These are phyloP conservation scores for Myathropa florea DNA, from an alignment of 2,888 invertebrate species.

Conservation along the genomic window DNA sequence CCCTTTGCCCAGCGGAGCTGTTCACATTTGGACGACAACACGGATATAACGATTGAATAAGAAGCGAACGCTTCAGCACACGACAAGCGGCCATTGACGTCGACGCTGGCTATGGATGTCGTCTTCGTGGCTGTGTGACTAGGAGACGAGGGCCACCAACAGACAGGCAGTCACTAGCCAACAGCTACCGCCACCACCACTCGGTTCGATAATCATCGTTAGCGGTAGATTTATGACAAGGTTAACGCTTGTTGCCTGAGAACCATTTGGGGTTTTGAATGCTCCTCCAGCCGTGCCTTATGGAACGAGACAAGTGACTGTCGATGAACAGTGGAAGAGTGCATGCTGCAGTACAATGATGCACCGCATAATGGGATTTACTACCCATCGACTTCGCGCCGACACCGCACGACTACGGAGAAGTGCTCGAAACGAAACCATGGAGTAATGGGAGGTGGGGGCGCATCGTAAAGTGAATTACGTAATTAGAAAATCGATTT, in stretches of 20 bases:
- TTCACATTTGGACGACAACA: constrained; percentile 52
- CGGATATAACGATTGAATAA: background rate
- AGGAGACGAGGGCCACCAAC: constrained; percentile 36
- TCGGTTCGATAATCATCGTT: constrained; percentile 56
- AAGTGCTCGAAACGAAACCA: background rate
- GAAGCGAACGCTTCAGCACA: background rate
- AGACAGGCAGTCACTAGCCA: background rate
- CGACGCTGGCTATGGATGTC: constrained; percentile 1
- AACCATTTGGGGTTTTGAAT: constrained; percentile 7
- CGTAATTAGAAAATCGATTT: constrained; percentile 50
- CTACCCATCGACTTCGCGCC: background rate
- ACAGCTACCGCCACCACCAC: constrained; percentile 12
- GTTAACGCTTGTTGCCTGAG: constrained; percentile 52
- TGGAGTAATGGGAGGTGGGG: constrained; percentile 18
- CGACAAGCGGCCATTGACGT: constrained; percentile 6
- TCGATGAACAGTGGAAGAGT: background rate
- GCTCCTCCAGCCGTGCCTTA: background rate
- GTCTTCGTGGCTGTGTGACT: background rate
- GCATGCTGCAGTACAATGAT: background rate
- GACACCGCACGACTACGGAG: background rate
- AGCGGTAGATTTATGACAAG: constrained; percentile 67
- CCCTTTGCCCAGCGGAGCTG: constrained; percentile 13
- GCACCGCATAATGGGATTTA: constrained; percentile 29
- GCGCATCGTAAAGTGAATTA: constrained; percentile 40
- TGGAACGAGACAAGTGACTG: constrained; percentile 13